Evolutionary conservation across 2,888 invertebrate genomes (phyloP).

Genomic region (Macrophya annulata): DNA sequence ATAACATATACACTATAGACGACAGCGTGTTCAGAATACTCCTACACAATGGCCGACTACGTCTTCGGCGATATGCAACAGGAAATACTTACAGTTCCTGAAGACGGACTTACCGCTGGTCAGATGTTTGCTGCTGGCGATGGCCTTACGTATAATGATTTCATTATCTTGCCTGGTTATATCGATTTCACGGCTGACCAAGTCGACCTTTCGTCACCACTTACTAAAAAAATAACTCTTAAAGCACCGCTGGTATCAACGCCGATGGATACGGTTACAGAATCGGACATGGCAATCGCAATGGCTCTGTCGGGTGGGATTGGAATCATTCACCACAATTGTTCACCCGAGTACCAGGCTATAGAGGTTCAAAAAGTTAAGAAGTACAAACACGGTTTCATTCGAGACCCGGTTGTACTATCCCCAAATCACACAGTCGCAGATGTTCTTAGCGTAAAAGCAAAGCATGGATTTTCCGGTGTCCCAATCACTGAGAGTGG

Average conservation of each 20-base stretch:
- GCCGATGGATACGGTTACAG: slow-evolving; percentile 99
- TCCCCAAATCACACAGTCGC: slow-evolving; percentile 92
- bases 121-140: slow-evolving; percentile 92
- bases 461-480: slow-evolving; percentile 96
- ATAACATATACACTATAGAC: slow-evolving; percentile 6
- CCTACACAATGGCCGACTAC: slow-evolving; percentile 75
- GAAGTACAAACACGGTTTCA: slow-evolving; percentile 99
- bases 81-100: slow-evolving; percentile 76
- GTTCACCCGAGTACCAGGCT: slow-evolving; percentile 96
- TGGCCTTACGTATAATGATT: slow-evolving; percentile 98
- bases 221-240: slow-evolving; percentile 93
- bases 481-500: slow-evolving; percentile 98
- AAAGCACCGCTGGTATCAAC: slow-evolving; percentile 98
- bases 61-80: slow-evolving; percentile 70
- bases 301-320: slow-evolving; percentile 99
- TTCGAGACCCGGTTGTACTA: slow-evolving; percentile 97
- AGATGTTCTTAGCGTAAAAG: slow-evolving; percentile 95
- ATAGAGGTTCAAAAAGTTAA: slow-evolving; percentile 98
- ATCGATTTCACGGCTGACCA: slow-evolving; percentile 97
- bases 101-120: slow-evolving; percentile 92
- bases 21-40: neutral
- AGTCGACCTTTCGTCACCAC: slow-evolving; percentile 93
- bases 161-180: slow-evolving; percentile 97
- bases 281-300: slow-evolving; percentile 99
- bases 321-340: slow-evolving; percentile 98